Conservation (phyloP, 2,888 invertebrate species). For the Orthosia incerta region DNA sequence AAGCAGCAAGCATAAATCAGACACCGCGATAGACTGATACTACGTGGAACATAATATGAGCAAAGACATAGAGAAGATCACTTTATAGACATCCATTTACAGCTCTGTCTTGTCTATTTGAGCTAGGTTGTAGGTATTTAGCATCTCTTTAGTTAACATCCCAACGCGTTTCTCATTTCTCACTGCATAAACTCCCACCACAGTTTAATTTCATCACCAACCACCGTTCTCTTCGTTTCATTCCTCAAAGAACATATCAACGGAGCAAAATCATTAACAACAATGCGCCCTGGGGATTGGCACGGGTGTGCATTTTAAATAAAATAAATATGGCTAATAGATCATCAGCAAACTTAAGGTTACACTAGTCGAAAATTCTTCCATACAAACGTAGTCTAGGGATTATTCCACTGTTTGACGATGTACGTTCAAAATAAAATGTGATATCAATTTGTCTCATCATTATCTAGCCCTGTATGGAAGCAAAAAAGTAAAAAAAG, state of each 20-base stretch:
- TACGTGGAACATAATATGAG: neutral
- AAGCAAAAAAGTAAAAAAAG: too few relatives aligned
- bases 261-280: conserved; percentile 74
- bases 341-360: conserved; percentile 12
- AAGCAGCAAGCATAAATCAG: too few relatives aligned
- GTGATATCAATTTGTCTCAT: too few relatives aligned
- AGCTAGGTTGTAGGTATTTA: neutral
- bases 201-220: neutral
- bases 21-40: neutral
- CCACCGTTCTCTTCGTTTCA: neutral
- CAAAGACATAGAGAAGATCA: neutral
- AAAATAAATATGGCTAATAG: conserved; percentile 80
- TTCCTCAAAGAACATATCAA: conserved; percentile 65
- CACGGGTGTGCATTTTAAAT: conserved; percentile 82
- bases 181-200: neutral
- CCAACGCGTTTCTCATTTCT: too few relatives aligned
- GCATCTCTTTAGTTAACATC: neutral
- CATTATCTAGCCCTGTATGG: too few relatives aligned
- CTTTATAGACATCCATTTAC: neutral
- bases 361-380: too few relatives aligned
- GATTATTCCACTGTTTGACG: too few relatives aligned
- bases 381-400: too few relatives aligned
- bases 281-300: conserved; percentile 73
- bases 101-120: neutral
- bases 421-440: too few relatives aligned